Base-by-base conservation (phyloP, 2,888 invertebrate species). In the Eurytoma californica region DNA sequence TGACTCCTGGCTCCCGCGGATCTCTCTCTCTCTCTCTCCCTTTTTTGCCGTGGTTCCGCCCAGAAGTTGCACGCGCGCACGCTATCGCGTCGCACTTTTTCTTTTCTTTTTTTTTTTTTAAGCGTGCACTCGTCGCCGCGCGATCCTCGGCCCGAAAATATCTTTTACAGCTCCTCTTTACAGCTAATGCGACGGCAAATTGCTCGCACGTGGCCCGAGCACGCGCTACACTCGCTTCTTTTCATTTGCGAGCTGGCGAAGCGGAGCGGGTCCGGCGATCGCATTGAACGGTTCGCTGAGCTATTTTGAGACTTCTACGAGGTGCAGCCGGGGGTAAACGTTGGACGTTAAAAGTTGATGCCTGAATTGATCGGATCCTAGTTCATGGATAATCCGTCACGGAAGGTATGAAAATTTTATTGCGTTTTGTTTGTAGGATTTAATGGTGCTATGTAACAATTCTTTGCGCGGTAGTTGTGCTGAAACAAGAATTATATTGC, bases 31-130 rank as follows among this genome's bases (percentile, higher is more conserved):
- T 39, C 20, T 55, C 57, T 68, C 28, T 49, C 47, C 87, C 88
- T 89, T 85, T 86, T 86, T 85, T 86, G 85, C 85, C 83, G 83
- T 79, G 83, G 85, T 84, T 85, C 88, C 89, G 88, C 89, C 89
- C 89, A 88, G 85, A 88, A 88, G 39, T 49, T 51, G 70, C 70
- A 72, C 70, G 60, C 60, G 28, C 53, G 14, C 28, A 24, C 51
- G 70, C 70, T 47, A 47, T 47, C 30, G 30, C 30, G 61, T n/a
- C 39, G 30, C 30, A 30, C 9, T 39, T 63, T 63, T 70, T 61
- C 7, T 39, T 39, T 39, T 39, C 4, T 39, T 61, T 57, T 49
- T 60, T 58, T 20, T 14, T 51, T 53, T 61, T 68, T 20, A 53
- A 63, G 20, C 49, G 51, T 53, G 72, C 63, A 49, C 65, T 55